Evolutionary conservation across 2,113 vertebrate species (phyloP), one percentile per base, ranked within the genome.

Genomic region (Hydrolagus affinis): DNA sequence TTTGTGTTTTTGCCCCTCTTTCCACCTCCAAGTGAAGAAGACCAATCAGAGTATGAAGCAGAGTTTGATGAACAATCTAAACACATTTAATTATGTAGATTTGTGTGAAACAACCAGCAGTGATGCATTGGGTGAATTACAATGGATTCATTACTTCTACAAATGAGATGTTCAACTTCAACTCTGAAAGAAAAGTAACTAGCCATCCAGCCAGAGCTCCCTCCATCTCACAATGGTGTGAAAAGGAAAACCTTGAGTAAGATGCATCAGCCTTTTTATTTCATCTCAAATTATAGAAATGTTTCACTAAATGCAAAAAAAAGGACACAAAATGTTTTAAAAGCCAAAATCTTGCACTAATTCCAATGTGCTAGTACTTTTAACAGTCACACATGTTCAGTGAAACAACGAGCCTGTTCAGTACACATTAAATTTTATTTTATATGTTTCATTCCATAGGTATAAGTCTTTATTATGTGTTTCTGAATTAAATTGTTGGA

Each of bases 111-210:
- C 78, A 83, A 83, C 66, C 78, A 83, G 78, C 78, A 32, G 78
- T 60, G 78, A 83, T 28, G 78, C 62, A 83, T 83, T 83, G 78
- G 78, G 78, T 66, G 60, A 83, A 66, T 83, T 68, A 83, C 78
- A 83, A 83, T 83, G 78, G 78, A 32, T 60, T 83, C 78, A 83
- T 83, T 83, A 66, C 78, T 83, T 83, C 78, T 83, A 83, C 78
- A 83, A 83, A 83, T 83, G 78, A 83, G 62, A 60, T 62, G 60
- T 83, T 83, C 78, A 83, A 30, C 62, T 83, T 83, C 78, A 66
- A 32, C 66, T 3, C 78, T 83, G 62, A 66, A 83, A 32, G 78
- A 83, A 83, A 83, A 83, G 78, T 66, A 83, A 83, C 21, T 60
- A 32, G 78, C 60, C 78, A 21, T 66, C 78, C 32, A 15, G 78